Conservation (phyloP, 1,140 invertebrate genomes). For the Halesus radiatus region DNA sequence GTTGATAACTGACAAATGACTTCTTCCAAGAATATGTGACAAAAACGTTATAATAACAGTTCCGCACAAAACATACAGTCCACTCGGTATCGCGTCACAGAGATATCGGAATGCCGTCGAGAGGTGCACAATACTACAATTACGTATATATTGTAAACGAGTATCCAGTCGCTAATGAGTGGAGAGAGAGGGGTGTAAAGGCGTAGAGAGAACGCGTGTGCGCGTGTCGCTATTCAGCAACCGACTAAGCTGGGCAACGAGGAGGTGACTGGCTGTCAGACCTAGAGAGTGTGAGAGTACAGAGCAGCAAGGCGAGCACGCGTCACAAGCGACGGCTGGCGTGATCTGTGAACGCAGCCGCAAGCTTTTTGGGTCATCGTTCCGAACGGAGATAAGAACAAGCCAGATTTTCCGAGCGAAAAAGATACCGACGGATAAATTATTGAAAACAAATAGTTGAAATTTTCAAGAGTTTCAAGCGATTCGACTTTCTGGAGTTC, state of each 20-base stretch:
- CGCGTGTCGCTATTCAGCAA: constrained; percentile 5
- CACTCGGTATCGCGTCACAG: not conserved
- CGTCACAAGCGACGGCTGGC: not conserved
- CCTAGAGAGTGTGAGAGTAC: too few species aligned
- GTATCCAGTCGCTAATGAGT: too few species aligned
- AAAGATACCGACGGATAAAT: not conserved
- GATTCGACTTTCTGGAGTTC: not conserved
- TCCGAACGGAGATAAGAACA: constrained; percentile 38
- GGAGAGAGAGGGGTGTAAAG: not conserved
- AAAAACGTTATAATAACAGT: not conserved
- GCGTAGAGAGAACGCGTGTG: not conserved
- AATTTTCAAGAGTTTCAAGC: too few species aligned
- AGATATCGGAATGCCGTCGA: too few species aligned
- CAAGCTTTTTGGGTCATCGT: constrained; percentile 49
- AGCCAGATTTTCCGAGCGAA: constrained; percentile 2
- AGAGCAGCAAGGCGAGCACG: constrained; percentile 45
- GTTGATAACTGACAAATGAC: not conserved
- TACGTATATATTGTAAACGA: too few species aligned
- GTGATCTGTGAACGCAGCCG: constrained; percentile 25
- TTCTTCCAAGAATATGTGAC: not conserved
- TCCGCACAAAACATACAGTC: not conserved
- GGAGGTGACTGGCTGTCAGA: not conserved
- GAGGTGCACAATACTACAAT: too few species aligned
- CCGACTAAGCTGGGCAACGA: not conserved
- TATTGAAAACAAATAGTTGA: too few species aligned